A percentile compares a stretch with the other conserved stretches of the same genome.
Evolutionary conservation across 2,113 vertebrate genomes (phyloP).

Genomic region (rabbit (Oryctolagus cuniculus)): DNA sequence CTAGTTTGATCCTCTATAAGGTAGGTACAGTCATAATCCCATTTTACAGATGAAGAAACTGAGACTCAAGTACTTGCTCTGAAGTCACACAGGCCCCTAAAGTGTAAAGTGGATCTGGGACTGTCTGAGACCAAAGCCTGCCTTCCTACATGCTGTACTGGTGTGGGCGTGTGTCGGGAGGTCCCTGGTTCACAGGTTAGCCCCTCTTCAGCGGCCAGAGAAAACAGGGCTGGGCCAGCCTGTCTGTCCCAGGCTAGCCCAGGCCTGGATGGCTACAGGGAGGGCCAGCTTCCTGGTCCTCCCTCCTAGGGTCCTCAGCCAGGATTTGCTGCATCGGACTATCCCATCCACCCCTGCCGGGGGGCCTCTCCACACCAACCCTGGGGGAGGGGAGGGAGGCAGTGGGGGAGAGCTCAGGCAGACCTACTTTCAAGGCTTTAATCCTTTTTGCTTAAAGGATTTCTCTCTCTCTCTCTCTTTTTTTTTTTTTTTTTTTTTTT

Average conservation of each 20-base stretch:
- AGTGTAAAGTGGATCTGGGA: neutral
- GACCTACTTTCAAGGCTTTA: slow-evolving; percentile 92
- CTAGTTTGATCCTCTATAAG: neutral
- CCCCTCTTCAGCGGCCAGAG: neutral
- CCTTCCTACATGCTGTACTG: neutral
- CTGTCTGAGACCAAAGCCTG: neutral
- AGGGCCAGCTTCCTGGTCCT: neutral
- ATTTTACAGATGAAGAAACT: slow-evolving; percentile 57
- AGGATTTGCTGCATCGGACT: neutral
- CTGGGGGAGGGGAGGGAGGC: slow-evolving; percentile 35
- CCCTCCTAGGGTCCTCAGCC: neutral
- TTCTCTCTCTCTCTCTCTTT: slow-evolving; percentile 64
- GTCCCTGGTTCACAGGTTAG: neutral
- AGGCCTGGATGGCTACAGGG: neutral
- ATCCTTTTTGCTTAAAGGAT: slow-evolving; percentile 91
- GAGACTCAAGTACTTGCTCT: slow-evolving; percentile 1
- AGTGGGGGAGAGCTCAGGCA: slow-evolving; percentile 75
- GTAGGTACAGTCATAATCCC: neutral
- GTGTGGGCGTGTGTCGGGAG: too few species aligned
- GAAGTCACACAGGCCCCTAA: slow-evolving; percentile 11
- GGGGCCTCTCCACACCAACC: slow-evolving; percentile 55
- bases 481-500: slow-evolving; percentile 65
- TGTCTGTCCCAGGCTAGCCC: neutral
- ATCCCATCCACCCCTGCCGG: neutral
- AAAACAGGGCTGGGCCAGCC: neutral